Conservation (phyloP, 2,888 invertebrate genomes). For the Lithophane leautieri region DNA sequence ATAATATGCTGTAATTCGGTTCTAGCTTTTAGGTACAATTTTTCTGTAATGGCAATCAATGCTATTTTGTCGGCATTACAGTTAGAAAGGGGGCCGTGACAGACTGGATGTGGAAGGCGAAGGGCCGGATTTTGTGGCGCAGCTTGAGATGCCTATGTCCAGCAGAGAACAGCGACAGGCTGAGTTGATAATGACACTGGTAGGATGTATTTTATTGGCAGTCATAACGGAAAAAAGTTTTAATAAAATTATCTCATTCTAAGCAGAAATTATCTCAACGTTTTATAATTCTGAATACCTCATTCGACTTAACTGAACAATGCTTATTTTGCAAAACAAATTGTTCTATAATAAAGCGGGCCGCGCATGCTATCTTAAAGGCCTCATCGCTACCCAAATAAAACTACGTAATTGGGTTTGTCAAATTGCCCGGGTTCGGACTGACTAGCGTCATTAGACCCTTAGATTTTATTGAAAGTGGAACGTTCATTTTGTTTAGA, state of each 20-base stretch:
- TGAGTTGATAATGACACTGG: not conserved
- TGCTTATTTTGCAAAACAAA: slow-evolving; percentile 56
- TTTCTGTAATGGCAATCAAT: not conserved
- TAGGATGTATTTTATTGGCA: not conserved
- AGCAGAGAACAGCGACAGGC: not conserved
- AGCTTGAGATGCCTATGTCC: not conserved
- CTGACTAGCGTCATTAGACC: slow-evolving; percentile 72
- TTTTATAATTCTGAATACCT: slow-evolving; percentile 22
- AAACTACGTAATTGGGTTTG: slow-evolving; percentile 78
- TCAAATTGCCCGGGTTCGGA: slow-evolving; percentile 73
- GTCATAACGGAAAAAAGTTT: not conserved
- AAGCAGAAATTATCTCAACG: slow-evolving; percentile 13
- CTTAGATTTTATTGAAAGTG: slow-evolving; percentile 73
- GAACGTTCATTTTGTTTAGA: slow-evolving; percentile 67
- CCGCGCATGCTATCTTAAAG: slow-evolving; percentile 56
- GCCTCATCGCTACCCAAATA: slow-evolving; percentile 72
- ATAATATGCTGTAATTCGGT: not conserved
- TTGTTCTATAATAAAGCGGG: slow-evolving; percentile 48
- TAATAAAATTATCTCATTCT: not conserved
- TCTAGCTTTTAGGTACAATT: too few species aligned
- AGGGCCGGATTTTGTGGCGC: not conserved
- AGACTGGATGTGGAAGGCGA: not conserved
- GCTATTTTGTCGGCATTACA: too few species aligned
- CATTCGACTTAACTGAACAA: slow-evolving; percentile 37
- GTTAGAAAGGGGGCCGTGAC: not conserved